Evolutionary conservation across 2,888 invertebrate species (phyloP).

Genomic region (Dicyrtoma fusca): DNA sequence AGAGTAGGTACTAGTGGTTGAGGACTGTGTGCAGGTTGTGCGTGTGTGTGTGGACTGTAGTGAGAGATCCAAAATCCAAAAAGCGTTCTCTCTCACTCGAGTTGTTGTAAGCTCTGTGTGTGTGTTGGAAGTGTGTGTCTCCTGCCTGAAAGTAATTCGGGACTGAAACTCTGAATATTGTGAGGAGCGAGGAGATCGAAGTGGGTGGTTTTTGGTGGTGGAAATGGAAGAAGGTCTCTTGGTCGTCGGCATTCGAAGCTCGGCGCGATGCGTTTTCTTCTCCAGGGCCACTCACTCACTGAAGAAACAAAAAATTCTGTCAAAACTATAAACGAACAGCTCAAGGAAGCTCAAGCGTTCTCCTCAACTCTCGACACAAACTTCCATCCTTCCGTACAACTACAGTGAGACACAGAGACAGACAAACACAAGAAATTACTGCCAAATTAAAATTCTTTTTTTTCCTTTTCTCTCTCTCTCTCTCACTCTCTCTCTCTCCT

Average conservation of each 20-base stretch:
- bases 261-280: constrained; percentile 28
- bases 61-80: no score
- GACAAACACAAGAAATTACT: constrained; percentile 2
- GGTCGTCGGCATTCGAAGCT: constrained; percentile 9
- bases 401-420: background rate
- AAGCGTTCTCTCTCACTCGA: no score
- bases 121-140: no score
- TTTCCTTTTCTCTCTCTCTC: no score
- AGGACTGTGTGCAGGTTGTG: no score
- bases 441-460: background rate
- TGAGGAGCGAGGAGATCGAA: constrained; percentile 21
- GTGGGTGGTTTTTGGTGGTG: constrained; percentile 28
- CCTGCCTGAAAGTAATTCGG: background rate
- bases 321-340: constrained; percentile 8
- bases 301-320: constrained; percentile 11
- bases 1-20: no score
- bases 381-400: background rate
- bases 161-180: background rate
- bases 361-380: constrained; percentile 15
- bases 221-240: constrained; percentile 17
- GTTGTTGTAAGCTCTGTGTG: no score
- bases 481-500: no score
- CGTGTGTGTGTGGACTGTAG: no score
- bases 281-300: constrained; percentile 21
- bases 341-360: constrained; percentile 19